These are phyloP conservation scores for Xestia xanthographa DNA, from an alignment of 2,888 invertebrate species.

Conservation along the genomic window DNA sequence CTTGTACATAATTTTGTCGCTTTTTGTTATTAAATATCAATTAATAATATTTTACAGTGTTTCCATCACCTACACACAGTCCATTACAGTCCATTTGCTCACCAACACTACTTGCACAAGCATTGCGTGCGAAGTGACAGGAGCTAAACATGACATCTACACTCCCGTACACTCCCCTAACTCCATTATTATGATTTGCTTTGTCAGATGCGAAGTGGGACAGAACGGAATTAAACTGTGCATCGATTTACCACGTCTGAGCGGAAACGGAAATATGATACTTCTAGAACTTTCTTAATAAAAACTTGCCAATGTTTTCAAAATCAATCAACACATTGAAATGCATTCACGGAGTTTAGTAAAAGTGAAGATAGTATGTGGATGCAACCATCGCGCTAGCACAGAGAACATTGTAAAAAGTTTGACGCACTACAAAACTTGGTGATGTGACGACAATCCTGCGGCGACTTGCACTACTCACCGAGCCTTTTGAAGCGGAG, in stretches of 20 bases:
- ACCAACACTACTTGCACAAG: constrained; percentile 2
- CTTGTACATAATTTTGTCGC: no score
- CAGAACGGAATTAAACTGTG: constrained; percentile 32
- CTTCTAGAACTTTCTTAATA: constrained; percentile 14
- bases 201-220: constrained; percentile 16
- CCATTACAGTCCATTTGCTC: no score
- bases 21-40: no score
- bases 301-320: constrained; percentile 16
- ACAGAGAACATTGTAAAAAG: constrained; percentile 27
- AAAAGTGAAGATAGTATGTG: neutral
- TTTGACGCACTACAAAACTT: constrained; percentile 9
- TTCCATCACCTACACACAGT: no score
- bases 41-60: no score
- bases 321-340: constrained; percentile 24
- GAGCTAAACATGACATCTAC: constrained; percentile 26
- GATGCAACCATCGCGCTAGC: neutral
- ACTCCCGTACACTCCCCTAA: constrained; percentile 33
- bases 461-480: constrained; percentile 68
- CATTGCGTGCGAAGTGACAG: constrained; percentile 32
- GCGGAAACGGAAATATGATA: neutral
- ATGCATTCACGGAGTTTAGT: constrained; percentile 2
- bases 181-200: constrained; percentile 40
- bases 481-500: constrained; percentile 76
- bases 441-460: neutral
- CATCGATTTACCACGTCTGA: neutral